A percentile compares a stretch with the other conserved stretches of the same genome.
Conservation (phyloP, 2,888 invertebrate species). For the Agrotis exclamationis region DNA sequence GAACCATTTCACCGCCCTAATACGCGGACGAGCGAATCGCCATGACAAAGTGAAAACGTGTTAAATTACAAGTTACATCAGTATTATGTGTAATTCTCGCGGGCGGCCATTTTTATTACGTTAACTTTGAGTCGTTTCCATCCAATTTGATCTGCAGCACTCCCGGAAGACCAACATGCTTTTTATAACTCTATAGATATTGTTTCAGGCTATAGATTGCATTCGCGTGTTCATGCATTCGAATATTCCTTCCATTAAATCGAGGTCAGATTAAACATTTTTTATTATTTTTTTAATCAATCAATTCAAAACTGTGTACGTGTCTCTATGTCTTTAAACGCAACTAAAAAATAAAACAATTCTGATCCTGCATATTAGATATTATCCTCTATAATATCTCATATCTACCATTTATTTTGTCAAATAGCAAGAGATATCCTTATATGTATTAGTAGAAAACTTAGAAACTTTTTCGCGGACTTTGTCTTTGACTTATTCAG, state of each 20-base stretch:
- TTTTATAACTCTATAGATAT: conserved; percentile 28
- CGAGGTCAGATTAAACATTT: not conserved
- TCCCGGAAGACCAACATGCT: conserved; percentile 50
- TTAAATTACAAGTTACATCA: conserved; percentile 67
- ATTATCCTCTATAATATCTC: too few relatives aligned
- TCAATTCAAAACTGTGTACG: too few relatives aligned
- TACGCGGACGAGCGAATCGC: not conserved
- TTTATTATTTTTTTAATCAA: too few relatives aligned
- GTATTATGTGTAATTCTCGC: conserved; percentile 78
- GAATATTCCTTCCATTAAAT: not conserved
- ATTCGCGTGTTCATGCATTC: conserved; percentile 11
- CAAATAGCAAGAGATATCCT: too few relatives aligned
- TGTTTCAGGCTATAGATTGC: conserved; percentile 16
- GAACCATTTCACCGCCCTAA: too few relatives aligned
- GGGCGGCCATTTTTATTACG: conserved; percentile 78
- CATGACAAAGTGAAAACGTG: conserved; percentile 25
- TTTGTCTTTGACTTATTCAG: too few relatives aligned
- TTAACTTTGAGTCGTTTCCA: conserved; percentile 64
- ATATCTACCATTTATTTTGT: too few relatives aligned
- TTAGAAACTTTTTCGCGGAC: too few relatives aligned
- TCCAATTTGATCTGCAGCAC: conserved; percentile 70
- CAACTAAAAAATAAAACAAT: too few relatives aligned
- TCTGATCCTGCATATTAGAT: too few relatives aligned
- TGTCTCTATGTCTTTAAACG: too few relatives aligned
- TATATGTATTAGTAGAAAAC: too few relatives aligned